Percentiles rank a stretch among this genome's conserved stretches.
These are phyloP conservation scores for Daphoenositta chrysoptera DNA, from an alignment of 2,113 vertebrate species.

Conservation along the genomic window DNA sequence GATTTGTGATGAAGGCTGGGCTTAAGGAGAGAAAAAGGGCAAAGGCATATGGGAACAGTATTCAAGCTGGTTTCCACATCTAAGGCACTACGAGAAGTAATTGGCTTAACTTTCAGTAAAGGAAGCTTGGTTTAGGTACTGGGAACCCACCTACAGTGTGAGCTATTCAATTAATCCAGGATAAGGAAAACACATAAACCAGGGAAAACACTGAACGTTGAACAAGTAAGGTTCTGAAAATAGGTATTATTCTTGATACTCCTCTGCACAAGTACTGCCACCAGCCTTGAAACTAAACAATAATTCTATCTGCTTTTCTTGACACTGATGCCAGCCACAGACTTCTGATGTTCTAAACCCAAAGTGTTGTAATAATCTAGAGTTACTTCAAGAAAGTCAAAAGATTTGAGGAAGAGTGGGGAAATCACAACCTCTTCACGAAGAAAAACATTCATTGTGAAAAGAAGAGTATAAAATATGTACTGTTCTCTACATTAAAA, in stretches of 20 bases:
- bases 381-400: not conserved
- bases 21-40: not conserved
- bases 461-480: not conserved
- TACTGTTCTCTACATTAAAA: not conserved
- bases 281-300: not conserved
- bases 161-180: not conserved
- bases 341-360: not conserved
- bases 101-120: not conserved
- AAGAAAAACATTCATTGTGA: not conserved
- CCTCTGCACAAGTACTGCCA: not conserved
- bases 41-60: not conserved
- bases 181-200: not conserved
- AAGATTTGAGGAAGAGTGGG: not conserved
- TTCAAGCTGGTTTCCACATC: not conserved
- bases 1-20: not conserved
- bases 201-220: not conserved
- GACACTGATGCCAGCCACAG: not conserved
- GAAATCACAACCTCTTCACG: not conserved
- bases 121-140: not conserved
- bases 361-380: rapidly evolving
- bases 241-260: not conserved
- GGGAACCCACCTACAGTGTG: not conserved
- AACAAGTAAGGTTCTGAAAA: not conserved
- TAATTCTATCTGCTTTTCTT: not conserved
- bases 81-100: not conserved